These are phyloP conservation scores for Esox masquinongy DNA, from an alignment of 2,797 vertebrate species.

Conservation along the genomic window DNA sequence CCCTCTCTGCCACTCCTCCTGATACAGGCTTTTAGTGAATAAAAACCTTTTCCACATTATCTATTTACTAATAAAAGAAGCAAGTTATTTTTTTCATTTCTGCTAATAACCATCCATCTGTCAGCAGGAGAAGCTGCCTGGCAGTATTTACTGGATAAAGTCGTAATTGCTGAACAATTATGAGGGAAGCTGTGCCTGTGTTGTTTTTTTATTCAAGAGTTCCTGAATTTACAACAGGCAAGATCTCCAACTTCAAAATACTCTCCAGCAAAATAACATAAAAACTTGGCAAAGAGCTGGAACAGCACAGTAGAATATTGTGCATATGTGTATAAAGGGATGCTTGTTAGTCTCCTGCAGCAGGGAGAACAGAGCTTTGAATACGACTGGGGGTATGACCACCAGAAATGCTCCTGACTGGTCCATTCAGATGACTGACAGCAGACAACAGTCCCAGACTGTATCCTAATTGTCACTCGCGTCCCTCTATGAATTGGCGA, in stretches of 20 bases:
- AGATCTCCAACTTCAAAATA: conserved; percentile 36
- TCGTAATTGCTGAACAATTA: conserved; percentile 54
- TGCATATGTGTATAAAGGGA: not conserved
- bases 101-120: conserved; percentile 57
- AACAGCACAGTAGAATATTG: not conserved
- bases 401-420: not conserved
- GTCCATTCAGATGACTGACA: not conserved
- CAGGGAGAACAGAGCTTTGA: not conserved
- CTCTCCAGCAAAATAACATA: conserved; percentile 30
- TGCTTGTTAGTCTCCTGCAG: not conserved
- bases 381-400: not conserved
- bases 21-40: conserved; percentile 65
- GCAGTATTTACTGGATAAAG: conserved; percentile 53
- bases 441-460: not conserved
- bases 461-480: not conserved
- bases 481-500: too few species aligned
- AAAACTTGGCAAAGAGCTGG: conserved; percentile 5
- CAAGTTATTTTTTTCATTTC: conserved; percentile 50
- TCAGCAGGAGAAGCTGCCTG: conserved; percentile 19
- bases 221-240: conserved; percentile 31
- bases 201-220: conserved; percentile 46
- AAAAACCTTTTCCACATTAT: conserved; percentile 54
- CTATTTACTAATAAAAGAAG: conserved; percentile 60
- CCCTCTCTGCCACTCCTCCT: conserved; percentile 51
- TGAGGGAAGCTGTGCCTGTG: conserved; percentile 27